Percentiles rank a stretch among this genome's conserved stretches.
Conservation (phyloP, 35 echinoderm and acorn worm genomes). For the Chiridota heheva region DNA sequence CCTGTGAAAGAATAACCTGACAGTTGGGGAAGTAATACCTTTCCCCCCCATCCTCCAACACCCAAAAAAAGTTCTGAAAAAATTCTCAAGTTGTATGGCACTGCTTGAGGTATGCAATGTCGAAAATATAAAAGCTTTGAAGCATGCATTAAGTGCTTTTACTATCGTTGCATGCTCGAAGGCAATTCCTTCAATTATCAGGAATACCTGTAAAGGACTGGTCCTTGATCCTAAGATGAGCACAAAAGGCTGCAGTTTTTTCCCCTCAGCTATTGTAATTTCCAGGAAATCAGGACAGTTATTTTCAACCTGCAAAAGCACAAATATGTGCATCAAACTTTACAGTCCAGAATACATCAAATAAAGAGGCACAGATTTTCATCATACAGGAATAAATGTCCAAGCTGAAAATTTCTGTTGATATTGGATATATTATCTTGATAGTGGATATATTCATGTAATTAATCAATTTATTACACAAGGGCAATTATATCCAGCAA, state of each 20-base stretch:
- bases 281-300: not conserved
- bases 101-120: conserved; percentile 30
- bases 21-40: not conserved
- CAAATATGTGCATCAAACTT: too few relatives aligned
- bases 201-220: conserved; percentile 31
- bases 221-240: conserved; percentile 6
- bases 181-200: conserved; percentile 43
- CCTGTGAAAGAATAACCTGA: not conserved
- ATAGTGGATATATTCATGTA: too few relatives aligned
- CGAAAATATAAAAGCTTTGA: conserved; percentile 37
- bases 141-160: conserved; percentile 42
- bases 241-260: conserved; percentile 18
- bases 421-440: too few relatives aligned
- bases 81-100: conserved; percentile 49
- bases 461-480: too few relatives aligned
- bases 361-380: too few relatives aligned
- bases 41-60: conserved; percentile 15
- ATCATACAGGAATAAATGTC: too few relatives aligned
- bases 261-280: not conserved
- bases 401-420: too few relatives aligned
- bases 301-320: not conserved
- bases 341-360: too few relatives aligned
- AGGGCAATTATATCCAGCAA: too few relatives aligned
- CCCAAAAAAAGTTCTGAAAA: conserved; percentile 42
- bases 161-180: conserved; percentile 28